A percentile compares a stretch with the other conserved stretches of the same genome.
Conservation (phyloP, 2,797 vertebrate species). For the Zalophus californianus region DNA sequence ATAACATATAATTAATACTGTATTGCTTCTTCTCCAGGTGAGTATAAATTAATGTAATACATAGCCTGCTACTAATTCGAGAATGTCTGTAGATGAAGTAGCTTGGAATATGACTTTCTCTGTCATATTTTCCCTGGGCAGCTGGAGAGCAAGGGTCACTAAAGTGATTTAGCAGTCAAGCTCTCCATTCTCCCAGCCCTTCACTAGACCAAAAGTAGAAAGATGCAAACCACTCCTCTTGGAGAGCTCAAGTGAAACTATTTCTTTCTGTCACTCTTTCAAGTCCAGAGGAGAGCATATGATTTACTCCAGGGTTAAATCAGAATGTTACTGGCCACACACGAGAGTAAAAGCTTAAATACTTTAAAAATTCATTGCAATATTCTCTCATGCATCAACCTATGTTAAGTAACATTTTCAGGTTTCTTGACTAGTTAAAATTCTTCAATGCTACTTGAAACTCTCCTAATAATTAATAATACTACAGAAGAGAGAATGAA, state of each 20-base stretch:
- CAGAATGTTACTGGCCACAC: neutral
- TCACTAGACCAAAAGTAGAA: neutral
- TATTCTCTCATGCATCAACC: neutral
- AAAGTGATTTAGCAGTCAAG: neutral
- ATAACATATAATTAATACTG: neutral
- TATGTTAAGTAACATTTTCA: neutral
- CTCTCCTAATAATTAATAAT: neutral
- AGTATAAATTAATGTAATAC: neutral
- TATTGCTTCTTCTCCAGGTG: neutral
- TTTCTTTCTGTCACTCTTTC: neutral
- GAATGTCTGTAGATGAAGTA: neutral
- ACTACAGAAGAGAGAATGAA: neutral
- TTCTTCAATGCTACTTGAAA: neutral
- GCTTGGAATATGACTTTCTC: neutral
- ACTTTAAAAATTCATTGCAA: neutral
- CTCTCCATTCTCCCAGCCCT: neutral
- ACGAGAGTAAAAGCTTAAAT: too few relatives aligned
- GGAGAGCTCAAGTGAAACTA: neutral
- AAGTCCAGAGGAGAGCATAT: neutral
- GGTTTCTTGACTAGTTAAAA: neutral
- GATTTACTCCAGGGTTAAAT: neutral
- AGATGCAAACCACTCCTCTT: neutral
- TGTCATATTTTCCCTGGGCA: neutral
- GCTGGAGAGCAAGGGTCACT: neutral
- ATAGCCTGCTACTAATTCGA: neutral